Evolutionary conservation across 2,113 vertebrate genomes (phyloP).

Genomic region (Ctenomys sociabilis): DNA sequence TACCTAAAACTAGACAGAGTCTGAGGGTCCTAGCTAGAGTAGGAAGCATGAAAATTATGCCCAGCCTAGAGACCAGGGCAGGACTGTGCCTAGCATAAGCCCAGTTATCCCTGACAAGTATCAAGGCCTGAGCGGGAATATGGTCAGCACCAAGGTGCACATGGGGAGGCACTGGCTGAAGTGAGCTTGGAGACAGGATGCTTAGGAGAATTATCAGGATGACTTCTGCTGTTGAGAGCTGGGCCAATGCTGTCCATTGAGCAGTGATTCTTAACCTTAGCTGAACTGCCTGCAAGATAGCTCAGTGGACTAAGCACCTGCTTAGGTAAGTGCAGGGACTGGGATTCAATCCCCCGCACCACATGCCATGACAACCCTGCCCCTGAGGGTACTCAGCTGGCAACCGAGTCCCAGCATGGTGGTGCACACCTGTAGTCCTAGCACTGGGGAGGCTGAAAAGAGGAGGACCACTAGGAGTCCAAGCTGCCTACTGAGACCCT

Average conservation of each 20-base stretch:
- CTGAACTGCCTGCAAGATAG: not conserved
- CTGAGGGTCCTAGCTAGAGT: not conserved
- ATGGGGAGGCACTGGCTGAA: not conserved
- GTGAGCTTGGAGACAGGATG: not conserved
- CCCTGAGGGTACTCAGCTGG: too few relatives aligned
- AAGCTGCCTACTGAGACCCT: too few relatives aligned
- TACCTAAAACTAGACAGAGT: not conserved
- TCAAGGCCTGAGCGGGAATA: not conserved
- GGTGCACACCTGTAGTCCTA: too few relatives aligned
- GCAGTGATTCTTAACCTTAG: not conserved
- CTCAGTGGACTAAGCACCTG: too few relatives aligned
- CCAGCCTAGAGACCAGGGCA: not conserved
- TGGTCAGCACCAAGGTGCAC: not conserved
- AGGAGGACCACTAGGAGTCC: too few relatives aligned
- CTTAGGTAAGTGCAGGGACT: too few relatives aligned
- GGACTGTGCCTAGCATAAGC: not conserved
- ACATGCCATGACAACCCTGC: too few relatives aligned
- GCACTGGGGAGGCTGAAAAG: too few relatives aligned
- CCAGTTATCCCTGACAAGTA: not conserved
- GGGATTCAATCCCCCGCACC: too few relatives aligned
- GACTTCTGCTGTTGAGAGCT: not conserved
- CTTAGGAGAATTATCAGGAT: not conserved
- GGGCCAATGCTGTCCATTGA: not conserved
- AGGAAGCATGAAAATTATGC: not conserved
- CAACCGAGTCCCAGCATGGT: too few relatives aligned